Evolutionary conservation across 2,888 invertebrate species (phyloP), one percentile per base, ranked within the genome.

Genomic region (Drosophila merina): DNA sequence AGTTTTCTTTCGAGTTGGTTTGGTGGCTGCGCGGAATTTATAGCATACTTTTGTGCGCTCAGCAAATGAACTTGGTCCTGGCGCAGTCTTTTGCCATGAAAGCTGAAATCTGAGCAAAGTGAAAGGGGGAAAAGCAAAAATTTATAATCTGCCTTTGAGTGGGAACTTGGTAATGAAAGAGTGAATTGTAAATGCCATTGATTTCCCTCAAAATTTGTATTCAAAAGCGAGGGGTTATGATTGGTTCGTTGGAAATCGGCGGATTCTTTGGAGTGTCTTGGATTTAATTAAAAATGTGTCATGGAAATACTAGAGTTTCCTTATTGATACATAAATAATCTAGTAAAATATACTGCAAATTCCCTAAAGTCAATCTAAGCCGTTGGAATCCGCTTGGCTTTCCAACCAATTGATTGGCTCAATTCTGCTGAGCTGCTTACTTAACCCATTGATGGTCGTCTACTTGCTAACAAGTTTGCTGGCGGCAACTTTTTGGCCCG

Each of bases 401-500:
- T 26, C 14, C n/a, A 33, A 44, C 33, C 64, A 38, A 64, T 50
- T 54, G 45, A 72, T 72, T 70, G 55, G 73, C 50, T 64, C 45
- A 51, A 56, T 64, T 42, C 45, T 40, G 50, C 55, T 56, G 57
- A 64, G 68, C 70, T 64, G 74, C 54, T 73, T 55, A 73, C 74
- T 70, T 73, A 70, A 56, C 66, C 70, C 74, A 45, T 73, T 70
- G 63, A 55, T 73, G 74, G 40, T 51, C 69, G n/a, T 31, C 55
- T 68, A 38, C 9, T 55, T 14, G 50, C 28, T 28, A 56, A 51
- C 44, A 47, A 76, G 47, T 77, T 74, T 50, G 48, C 57, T 62
- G n/a, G 45, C 49, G 57, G 48, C 47, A 76, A 86, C 40, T 80
- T 86, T 58, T 47, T 73, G 14, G 79, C 76, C 72, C 81, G 84